Evolutionary conservation across 1,140 invertebrate genomes (phyloP), one percentile per base, ranked within the genome.

Genomic region (Macrosteles quadrilineatus): DNA sequence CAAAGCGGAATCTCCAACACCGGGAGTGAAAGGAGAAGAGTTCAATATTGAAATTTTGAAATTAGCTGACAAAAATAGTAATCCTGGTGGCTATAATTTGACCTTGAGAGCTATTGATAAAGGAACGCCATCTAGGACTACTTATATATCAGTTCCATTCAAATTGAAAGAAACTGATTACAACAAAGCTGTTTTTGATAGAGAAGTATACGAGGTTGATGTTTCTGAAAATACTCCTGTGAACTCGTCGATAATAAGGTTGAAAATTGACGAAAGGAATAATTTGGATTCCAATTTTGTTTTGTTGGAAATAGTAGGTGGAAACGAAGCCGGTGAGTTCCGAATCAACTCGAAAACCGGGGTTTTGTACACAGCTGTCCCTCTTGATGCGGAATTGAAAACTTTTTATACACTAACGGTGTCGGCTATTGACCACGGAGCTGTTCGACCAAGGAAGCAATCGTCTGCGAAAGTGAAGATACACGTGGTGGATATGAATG

Each of bases 391-490:
- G 78, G 94, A 97, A 79, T 81, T 82, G 45, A 86, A 79, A 27
- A 87, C 87, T 73, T 85, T 89, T 64, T 96, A 94, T 77, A 95
- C 96, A 78, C 80, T 98, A 12, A 92, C 91, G 9, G 83, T 98
- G 23, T 83, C 84, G 47, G 95, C 93, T 2, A 91, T 90, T 11
- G 96, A 95, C 79, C 91, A 93, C 76, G 93, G 92, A 0, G 92
- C 92, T 75, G 86, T 87, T 1, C 92, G 91, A 0, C 89, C 88
- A 0, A 82, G 92, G 21, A 93, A 93, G 73, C 91, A 93, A 77
- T 93, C 91, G 0, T 93, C 93, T 0, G 92, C 93, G 0, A 94
- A 94, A 80, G 88, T 97, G n/a, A 90, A 93, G 81, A 87, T 97
- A 32, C 88, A 89, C 72, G 88, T 97, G 0, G 78, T 91, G 62